phyloP scores from a whole-genome alignment of 2,797 vertebrate genomes.

The Centropyge bicolor region DNA sequence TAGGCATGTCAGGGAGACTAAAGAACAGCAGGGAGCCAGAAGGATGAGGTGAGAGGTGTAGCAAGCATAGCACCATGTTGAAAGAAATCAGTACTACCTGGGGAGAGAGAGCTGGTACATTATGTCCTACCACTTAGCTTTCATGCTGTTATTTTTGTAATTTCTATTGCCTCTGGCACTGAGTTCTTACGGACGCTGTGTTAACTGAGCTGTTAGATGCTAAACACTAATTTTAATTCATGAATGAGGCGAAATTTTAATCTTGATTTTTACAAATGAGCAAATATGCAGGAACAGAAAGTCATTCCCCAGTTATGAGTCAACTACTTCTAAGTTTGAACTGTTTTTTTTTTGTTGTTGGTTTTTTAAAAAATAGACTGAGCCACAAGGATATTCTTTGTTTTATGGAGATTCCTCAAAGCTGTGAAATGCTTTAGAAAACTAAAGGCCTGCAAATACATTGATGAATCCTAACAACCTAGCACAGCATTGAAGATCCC shows the following conservation, averaged over 20 bases:
- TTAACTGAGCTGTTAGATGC: slow-evolving; percentile 53
- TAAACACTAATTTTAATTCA: slow-evolving; percentile 51
- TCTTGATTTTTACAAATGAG: slow-evolving; percentile 25
- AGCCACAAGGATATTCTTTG: slow-evolving; percentile 2
- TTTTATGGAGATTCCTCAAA: slow-evolving; percentile 20
- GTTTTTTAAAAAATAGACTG: background rate
- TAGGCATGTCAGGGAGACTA: slow-evolving; percentile 69
- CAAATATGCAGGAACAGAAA: slow-evolving; percentile 17
- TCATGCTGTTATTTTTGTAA: slow-evolving; percentile 62
- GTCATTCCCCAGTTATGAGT: background rate
- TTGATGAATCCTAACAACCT: slow-evolving; percentile 11
- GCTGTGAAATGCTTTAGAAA: slow-evolving; percentile 16
- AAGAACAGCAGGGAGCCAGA: slow-evolving; percentile 74
- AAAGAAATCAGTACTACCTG: slow-evolving; percentile 74
- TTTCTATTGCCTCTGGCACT: slow-evolving; percentile 66
- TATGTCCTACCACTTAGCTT: slow-evolving; percentile 70
- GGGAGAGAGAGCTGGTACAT: slow-evolving; percentile 66
- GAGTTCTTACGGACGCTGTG: slow-evolving; percentile 44
- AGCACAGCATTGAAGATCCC: background rate
- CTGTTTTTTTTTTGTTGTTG: background rate
- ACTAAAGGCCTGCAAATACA: slow-evolving; percentile 9
- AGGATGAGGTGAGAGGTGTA: slow-evolving; percentile 73
- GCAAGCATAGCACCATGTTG: slow-evolving; percentile 68
- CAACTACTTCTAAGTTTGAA: slow-evolving; percentile 15
- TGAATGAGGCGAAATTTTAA: slow-evolving; percentile 36